A percentile compares a stretch with the other conserved stretches of the same genome.
These are phyloP conservation scores for Brachypodius melanocephalos DNA, from an alignment of 2,113 vertebrate species.

Conservation along the genomic window DNA sequence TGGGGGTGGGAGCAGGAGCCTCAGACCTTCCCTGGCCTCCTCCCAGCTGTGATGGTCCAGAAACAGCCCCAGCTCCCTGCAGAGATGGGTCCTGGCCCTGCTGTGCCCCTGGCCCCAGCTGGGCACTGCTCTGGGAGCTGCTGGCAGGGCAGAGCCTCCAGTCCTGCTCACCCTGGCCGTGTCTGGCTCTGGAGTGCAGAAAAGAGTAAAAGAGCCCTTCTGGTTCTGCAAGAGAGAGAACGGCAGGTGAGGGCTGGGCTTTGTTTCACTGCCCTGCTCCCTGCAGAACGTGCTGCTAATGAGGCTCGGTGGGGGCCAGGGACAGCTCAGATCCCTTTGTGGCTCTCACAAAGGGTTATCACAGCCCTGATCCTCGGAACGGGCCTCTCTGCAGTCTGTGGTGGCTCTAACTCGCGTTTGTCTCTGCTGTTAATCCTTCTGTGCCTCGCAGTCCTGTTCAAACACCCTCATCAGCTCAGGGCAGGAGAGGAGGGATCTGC, in stretches of 20 bases:
- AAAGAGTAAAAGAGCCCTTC: constrained; percentile 58
- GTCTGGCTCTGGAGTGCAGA: constrained; percentile 49
- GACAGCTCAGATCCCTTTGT: neutral
- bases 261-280: neutral
- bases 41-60: neutral
- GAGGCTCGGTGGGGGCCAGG: neutral
- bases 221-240: constrained; percentile 45
- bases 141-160: neutral
- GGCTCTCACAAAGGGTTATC: neutral
- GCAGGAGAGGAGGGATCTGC: neutral
- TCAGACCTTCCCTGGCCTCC: neutral
- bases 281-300: neutral
- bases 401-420: neutral
- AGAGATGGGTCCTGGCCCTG: neutral
- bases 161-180: neutral
- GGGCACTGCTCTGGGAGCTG: neutral
- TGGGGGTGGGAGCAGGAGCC: constrained; percentile 13
- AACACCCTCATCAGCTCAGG: neutral
- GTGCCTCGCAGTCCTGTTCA: neutral
- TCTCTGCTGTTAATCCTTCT: neutral
- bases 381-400: neutral
- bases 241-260: neutral
- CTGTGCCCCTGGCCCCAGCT: neutral
- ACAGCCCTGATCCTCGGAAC: neutral
- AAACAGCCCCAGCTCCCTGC: neutral